These are phyloP conservation scores for Amblyjoppa fuscipennis DNA, from an alignment of 2,888 invertebrate genomes.

Conservation along the genomic window DNA sequence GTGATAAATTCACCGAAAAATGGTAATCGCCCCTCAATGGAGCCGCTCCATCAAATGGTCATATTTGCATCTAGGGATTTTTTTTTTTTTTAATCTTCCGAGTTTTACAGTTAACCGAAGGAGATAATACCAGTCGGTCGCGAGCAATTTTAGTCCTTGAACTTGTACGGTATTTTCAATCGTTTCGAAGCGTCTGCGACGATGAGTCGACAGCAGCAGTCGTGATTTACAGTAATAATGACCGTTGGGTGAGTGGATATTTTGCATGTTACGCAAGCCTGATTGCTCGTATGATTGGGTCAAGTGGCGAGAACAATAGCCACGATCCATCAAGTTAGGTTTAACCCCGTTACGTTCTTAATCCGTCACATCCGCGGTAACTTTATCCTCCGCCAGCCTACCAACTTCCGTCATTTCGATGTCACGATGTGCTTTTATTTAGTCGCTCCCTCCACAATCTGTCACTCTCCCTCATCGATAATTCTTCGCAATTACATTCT, in stretches of 20 bases:
- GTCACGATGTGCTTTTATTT: neutral
- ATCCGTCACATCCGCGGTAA: constrained; percentile 72
- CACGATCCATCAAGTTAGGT: constrained; percentile 71
- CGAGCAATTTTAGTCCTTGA: constrained; percentile 7
- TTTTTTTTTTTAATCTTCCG: too few relatives aligned
- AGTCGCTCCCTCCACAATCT: neutral
- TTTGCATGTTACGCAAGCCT: constrained; percentile 79
- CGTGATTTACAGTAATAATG: constrained; percentile 57
- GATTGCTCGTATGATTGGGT: constrained; percentile 80
- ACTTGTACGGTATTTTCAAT: neutral
- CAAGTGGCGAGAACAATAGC: constrained; percentile 83
- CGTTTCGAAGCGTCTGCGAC: constrained; percentile 15
- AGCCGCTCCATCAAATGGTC: too few relatives aligned
- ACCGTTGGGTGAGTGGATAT: constrained; percentile 68
- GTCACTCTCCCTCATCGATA: neutral
- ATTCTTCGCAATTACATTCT: neutral
- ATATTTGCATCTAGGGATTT: too few relatives aligned
- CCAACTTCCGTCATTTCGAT: constrained; percentile 34
- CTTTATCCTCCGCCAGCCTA: constrained; percentile 53
- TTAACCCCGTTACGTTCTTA: constrained; percentile 79
- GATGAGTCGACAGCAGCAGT: constrained; percentile 21
- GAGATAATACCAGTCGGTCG: neutral
- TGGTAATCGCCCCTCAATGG: too few relatives aligned
- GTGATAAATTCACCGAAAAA: too few relatives aligned
- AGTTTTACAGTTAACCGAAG: too few relatives aligned